Percentiles rank a stretch among this genome's conserved stretches.
Evolutionary conservation across 2,113 vertebrate genomes (phyloP).

Genomic region (Alexandromys fortis): DNA sequence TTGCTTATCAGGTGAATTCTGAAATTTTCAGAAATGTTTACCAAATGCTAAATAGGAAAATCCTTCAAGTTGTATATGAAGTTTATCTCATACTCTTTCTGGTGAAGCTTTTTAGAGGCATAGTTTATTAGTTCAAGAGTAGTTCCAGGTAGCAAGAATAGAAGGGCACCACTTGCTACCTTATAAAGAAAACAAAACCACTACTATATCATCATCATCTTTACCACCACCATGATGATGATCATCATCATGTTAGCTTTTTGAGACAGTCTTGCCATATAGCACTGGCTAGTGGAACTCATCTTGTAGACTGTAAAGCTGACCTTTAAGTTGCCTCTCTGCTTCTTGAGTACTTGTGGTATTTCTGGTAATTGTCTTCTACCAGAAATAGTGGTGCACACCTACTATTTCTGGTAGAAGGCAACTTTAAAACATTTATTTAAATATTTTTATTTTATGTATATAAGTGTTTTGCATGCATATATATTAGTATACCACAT

Average conservation of each 20-base stretch:
- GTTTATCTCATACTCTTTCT: constrained; percentile 14
- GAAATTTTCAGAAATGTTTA: constrained; percentile 42
- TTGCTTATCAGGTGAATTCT: constrained; percentile 29
- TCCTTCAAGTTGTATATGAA: constrained; percentile 37
- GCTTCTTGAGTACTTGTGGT: neutral
- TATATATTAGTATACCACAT: neutral
- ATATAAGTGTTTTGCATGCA: neutral
- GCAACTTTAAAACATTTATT: neutral
- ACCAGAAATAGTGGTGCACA: too few relatives aligned
- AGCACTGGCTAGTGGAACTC: neutral
- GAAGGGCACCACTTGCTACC: neutral
- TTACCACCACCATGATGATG: neutral
- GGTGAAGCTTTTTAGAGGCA: neutral
- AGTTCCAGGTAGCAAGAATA: neutral
- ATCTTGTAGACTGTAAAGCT: neutral
- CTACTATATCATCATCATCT: neutral
- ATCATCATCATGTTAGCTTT: neutral
- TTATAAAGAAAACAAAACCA: constrained; percentile 51
- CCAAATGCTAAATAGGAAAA: constrained; percentile 27
- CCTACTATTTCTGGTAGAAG: constrained; percentile 56
- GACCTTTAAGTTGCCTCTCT: neutral
- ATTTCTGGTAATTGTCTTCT: too few relatives aligned
- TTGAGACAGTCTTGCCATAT: neutral
- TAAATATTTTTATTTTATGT: neutral
- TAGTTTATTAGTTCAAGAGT: constrained; percentile 47